A percentile compares a stretch with the other conserved stretches of the same genome.
These are phyloP conservation scores for Passer montanus DNA, from an alignment of 2,113 vertebrate genomes.

Conservation along the genomic window DNA sequence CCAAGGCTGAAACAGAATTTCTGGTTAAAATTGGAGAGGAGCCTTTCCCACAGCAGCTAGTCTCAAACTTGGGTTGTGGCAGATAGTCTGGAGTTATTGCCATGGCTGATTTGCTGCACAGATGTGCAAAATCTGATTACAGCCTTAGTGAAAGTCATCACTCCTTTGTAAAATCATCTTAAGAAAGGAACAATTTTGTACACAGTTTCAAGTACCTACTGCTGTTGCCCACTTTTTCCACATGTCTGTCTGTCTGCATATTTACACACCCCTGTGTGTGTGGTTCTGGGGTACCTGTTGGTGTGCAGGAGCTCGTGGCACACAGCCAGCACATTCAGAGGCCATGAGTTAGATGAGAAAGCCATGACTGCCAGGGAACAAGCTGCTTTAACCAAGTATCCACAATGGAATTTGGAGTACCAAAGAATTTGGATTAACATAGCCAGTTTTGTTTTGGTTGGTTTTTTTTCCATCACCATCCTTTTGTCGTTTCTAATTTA, in stretches of 20 bases:
- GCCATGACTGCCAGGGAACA: background rate
- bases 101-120: background rate
- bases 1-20: background rate
- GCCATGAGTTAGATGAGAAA: rapidly evolving
- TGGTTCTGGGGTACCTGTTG: background rate
- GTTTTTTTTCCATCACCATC: background rate
- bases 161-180: background rate
- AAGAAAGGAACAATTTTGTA: background rate
- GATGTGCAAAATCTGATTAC: background rate
- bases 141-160: background rate
- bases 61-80: background rate
- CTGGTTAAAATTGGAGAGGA: background rate
- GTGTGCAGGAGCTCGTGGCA: background rate
- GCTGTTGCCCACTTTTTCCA: background rate
- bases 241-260: background rate
- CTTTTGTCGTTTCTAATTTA: background rate
- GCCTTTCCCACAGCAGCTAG: background rate
- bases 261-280: background rate
- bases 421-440: background rate
- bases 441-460: background rate
- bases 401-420: background rate
- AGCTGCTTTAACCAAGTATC: background rate
- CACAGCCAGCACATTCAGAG: background rate
- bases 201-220: background rate
- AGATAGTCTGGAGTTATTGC: background rate